Percentiles rank a stretch among this genome's conserved stretches.
Evolutionary conservation across 2,888 invertebrate genomes (phyloP).

Genomic region (Venusia cambrica): DNA sequence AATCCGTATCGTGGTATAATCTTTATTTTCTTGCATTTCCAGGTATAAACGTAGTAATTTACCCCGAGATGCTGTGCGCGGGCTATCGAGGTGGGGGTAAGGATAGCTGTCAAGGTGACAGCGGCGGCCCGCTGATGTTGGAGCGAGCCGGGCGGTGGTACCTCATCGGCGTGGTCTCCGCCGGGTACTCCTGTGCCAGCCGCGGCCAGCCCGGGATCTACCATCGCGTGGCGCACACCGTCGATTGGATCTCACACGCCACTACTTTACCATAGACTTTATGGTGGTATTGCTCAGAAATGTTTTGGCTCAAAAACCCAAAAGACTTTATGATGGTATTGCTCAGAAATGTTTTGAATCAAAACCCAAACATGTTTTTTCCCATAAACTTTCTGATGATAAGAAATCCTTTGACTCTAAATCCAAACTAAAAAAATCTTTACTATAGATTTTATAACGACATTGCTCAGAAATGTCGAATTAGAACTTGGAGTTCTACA

Average conservation of each 20-base stretch:
- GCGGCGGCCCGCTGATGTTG: constrained; percentile 94
- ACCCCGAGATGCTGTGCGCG: constrained; percentile 97
- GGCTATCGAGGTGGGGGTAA: constrained; percentile 94
- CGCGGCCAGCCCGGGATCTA: constrained; percentile 96
- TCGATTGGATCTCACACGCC: constrained; percentile 93
- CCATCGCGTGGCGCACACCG: constrained; percentile 95
- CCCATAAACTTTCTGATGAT: too few species aligned
- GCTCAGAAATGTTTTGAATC: too few species aligned
- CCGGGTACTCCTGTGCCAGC: constrained; percentile 96
- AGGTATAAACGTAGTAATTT: constrained; percentile 94
- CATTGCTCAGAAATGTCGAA: too few species aligned
- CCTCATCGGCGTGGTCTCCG: constrained; percentile 94
- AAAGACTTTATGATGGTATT: too few species aligned
- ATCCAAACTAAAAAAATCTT: too few species aligned
- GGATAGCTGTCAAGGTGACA: constrained; percentile 90
- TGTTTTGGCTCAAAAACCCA: too few species aligned
- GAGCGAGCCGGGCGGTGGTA: constrained; percentile 94
- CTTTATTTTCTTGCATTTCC: constrained; percentile 25
- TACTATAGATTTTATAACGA: too few species aligned
- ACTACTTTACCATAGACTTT: constrained; percentile 71
- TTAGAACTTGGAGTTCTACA: too few species aligned
- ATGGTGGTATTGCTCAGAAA: too few species aligned
- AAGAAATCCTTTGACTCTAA: too few species aligned
- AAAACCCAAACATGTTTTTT: too few species aligned
- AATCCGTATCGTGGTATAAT: too few species aligned